Percentiles rank a stretch among this genome's conserved stretches.
phyloP scores from a whole-genome alignment of 1,140 invertebrate genomes.

The Dreissena rostriformis region DNA sequence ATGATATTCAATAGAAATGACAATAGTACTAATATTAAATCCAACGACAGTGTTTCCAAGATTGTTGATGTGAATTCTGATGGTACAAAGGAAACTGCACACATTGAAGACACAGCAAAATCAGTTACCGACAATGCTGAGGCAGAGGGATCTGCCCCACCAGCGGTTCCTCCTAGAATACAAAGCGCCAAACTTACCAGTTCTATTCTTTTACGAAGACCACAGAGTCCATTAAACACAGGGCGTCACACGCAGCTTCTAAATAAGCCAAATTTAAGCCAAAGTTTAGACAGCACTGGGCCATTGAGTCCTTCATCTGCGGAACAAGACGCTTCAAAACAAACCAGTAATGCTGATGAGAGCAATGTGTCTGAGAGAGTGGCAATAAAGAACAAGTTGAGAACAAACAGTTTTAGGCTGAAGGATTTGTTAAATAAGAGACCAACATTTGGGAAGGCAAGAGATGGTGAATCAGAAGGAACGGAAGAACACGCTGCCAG shows the following conservation, averaged over 20 bases:
- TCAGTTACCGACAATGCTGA: neutral
- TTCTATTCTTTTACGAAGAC: constrained; percentile 44
- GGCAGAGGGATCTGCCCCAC: neutral
- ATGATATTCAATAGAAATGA: too few relatives aligned
- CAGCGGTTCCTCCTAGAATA: constrained; percentile 32
- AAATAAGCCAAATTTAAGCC: constrained; percentile 13
- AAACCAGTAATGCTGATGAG: neutral
- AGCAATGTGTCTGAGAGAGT: constrained; percentile 24
- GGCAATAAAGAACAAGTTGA: constrained; percentile 45
- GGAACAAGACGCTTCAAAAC: neutral
- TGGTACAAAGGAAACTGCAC: too few relatives aligned
- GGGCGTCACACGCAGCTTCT: constrained; percentile 17
- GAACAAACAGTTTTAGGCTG: constrained; percentile 48
- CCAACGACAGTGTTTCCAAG: too few relatives aligned
- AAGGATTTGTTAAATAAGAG: constrained; percentile 48
- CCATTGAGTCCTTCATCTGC: constrained; percentile 21
- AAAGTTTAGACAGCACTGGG: neutral
- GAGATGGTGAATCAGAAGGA: neutral
- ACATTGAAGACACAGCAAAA: too few relatives aligned
- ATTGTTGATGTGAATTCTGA: too few relatives aligned
- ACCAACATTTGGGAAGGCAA: neutral
- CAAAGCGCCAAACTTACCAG: constrained; percentile 32
- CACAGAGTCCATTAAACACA: constrained; percentile 48
- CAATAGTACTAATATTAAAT: too few relatives aligned
- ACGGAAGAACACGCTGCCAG: constrained; percentile 1